Conservation (phyloP, 2,888 invertebrate species). For the Itoplectis maculator region DNA sequence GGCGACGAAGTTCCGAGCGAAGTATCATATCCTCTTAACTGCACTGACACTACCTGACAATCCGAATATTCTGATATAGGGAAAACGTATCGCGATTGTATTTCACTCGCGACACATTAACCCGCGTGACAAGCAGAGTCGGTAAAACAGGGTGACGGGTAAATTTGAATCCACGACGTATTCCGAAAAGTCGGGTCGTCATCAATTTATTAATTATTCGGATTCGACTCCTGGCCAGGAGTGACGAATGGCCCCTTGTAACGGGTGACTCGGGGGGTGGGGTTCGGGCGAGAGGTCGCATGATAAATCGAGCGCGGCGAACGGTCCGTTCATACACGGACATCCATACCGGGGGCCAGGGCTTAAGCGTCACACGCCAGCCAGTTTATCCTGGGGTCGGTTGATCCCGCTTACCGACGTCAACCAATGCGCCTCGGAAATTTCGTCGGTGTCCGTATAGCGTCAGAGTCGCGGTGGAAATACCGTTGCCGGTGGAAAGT, state of each 20-base stretch:
- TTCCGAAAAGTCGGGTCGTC: conserved; percentile 7
- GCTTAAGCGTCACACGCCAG: conserved; percentile 59
- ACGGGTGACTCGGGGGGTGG: conserved; percentile 39
- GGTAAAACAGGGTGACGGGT: background rate
- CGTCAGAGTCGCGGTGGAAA: background rate
- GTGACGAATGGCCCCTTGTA: conserved; percentile 50
- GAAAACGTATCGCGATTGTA: no score
- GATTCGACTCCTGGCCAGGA: conserved; percentile 29
- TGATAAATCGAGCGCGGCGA: conserved; percentile 42
- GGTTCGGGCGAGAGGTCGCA: conserved; percentile 48
- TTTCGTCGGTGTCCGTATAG: conserved; percentile 32
- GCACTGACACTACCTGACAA: no score
- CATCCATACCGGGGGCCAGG: conserved; percentile 48
- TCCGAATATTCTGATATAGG: no score
- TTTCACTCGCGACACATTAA: no score
- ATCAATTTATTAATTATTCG: conserved; percentile 58
- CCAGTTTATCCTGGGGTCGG: conserved; percentile 48
- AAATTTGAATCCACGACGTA: background rate
- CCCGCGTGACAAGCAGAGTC: no score
- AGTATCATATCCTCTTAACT: no score
- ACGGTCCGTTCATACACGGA: conserved; percentile 4
- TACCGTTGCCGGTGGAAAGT: conserved; percentile 3
- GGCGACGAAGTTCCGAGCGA: no score
- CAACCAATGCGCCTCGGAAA: conserved; percentile 28
- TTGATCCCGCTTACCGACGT: conserved; percentile 43